phyloP scores from a whole-genome alignment of 1,140 invertebrate species.

The Neocloeon triangulifer region DNA sequence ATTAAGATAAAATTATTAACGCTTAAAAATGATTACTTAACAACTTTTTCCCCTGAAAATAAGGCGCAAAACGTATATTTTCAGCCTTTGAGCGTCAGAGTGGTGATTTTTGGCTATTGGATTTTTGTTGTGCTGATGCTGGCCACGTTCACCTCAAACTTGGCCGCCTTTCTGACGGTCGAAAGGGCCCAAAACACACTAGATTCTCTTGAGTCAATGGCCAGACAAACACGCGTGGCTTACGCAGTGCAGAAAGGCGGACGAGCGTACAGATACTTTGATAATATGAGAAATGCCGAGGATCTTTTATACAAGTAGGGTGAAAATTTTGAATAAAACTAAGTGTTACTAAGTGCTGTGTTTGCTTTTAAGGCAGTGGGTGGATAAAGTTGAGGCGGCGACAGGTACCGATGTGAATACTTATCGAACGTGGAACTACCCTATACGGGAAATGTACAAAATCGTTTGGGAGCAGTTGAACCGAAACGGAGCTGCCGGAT shows the following conservation, averaged over 20 bases:
- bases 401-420: slow-evolving; percentile 12
- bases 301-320: slow-evolving; percentile 17
- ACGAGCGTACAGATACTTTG: slow-evolving; percentile 23
- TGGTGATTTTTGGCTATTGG: slow-evolving; percentile 24
- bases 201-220: slow-evolving; percentile 10
- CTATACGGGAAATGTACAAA: slow-evolving; percentile 19
- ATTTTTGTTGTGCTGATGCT: slow-evolving; percentile 24
- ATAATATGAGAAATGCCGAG: slow-evolving; percentile 20
- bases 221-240: slow-evolving; percentile 20
- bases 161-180: slow-evolving; percentile 37
- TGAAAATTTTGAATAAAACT: neutral
- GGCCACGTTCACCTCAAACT: slow-evolving; percentile 35
- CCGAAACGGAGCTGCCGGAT: slow-evolving; percentile 11
- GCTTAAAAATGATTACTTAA: too few species aligned
- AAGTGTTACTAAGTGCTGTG: neutral
- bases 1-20: too few species aligned
- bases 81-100: slow-evolving; percentile 17
- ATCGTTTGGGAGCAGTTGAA: slow-evolving; percentile 18
- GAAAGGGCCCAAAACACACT: slow-evolving; percentile 23
- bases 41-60: too few species aligned
- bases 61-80: too few species aligned
- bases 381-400: slow-evolving; percentile 18
- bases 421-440: slow-evolving; percentile 24
- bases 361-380: slow-evolving; percentile 11
- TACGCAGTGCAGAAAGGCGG: slow-evolving; percentile 27